phyloP scores from a whole-genome alignment of 2,113 vertebrate species.

The Gymnocephalus cernua region DNA sequence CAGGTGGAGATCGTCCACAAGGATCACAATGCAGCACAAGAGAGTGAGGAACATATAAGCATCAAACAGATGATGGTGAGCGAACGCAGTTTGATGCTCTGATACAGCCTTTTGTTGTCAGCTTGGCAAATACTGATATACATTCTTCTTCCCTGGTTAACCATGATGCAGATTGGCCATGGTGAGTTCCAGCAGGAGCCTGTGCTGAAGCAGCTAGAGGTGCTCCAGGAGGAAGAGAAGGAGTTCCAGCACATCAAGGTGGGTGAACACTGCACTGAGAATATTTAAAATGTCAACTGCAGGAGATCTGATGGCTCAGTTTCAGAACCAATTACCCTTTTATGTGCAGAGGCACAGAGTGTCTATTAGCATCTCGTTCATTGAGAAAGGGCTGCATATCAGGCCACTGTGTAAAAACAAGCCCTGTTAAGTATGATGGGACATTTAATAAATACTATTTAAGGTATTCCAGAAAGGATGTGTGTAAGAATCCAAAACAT shows the following conservation, averaged over 20 bases:
- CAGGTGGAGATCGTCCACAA: conserved; percentile 14
- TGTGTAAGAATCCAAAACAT: not conserved
- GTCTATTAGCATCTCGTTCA: not conserved
- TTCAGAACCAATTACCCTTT: not conserved
- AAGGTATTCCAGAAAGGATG: too few species aligned
- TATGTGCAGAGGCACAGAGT: not conserved
- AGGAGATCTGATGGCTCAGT: not conserved
- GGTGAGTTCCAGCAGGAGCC: conserved; percentile 18
- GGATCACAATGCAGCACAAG: conserved; percentile 1
- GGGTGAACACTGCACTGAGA: not conserved
- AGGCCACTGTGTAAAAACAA: not conserved
- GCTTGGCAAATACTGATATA: too few species aligned
- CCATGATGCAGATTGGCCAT: not conserved
- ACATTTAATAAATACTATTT: too few species aligned
- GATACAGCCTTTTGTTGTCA: not conserved
- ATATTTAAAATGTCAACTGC: not conserved
- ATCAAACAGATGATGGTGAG: conserved; percentile 20
- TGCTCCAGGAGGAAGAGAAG: conserved; percentile 9
- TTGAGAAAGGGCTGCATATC: not conserved
- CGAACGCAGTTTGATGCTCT: not conserved
- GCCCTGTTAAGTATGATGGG: not conserved
- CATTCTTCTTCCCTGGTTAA: not conserved
- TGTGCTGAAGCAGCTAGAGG: not conserved
- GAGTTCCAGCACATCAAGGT: conserved; percentile 21
- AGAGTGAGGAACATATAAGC: not conserved